A percentile compares a stretch with the other conserved stretches of the same genome.
phyloP scores from a whole-genome alignment of 1,140 invertebrate genomes.

The Drosophila jambulina region DNA sequence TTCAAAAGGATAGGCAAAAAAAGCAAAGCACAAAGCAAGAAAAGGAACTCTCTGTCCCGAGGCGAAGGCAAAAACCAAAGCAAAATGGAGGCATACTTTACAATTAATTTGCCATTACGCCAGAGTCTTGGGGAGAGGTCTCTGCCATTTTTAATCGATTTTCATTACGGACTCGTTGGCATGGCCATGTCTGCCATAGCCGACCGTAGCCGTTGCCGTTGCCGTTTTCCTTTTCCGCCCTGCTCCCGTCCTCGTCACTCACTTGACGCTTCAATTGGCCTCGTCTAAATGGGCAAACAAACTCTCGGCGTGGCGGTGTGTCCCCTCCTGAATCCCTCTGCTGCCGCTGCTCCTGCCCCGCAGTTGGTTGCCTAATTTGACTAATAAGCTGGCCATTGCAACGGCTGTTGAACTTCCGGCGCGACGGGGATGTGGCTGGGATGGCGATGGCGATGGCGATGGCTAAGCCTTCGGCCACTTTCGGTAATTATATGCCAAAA shows the following conservation, averaged over 20 bases:
- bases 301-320: slow-evolving; percentile 43
- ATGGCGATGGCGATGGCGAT: slow-evolving; percentile 35
- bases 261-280: slow-evolving; percentile 81
- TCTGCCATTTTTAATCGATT: slow-evolving; percentile 76
- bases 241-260: slow-evolving; percentile 59
- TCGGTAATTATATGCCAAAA: slow-evolving; percentile 79
- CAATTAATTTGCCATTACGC: slow-evolving; percentile 80
- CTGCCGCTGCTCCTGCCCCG: background rate
- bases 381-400: slow-evolving; percentile 82
- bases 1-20: slow-evolving; percentile 53
- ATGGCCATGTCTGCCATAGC: slow-evolving; percentile 9
- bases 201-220: background rate
- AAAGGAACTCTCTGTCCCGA: slow-evolving; percentile 39
- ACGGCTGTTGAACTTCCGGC: slow-evolving; percentile 79
- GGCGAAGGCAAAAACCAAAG: slow-evolving; percentile 75
- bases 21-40: slow-evolving; percentile 47
- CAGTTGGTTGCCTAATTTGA: slow-evolving; percentile 72
- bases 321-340: slow-evolving; percentile 8
- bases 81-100: slow-evolving; percentile 79
- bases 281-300: slow-evolving; percentile 71
- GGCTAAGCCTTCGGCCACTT: slow-evolving; percentile 63
- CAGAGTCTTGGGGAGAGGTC: slow-evolving; percentile 18
- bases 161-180: slow-evolving; percentile 70
- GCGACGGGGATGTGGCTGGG: slow-evolving; percentile 34
- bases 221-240: background rate